A percentile compares a stretch with the other conserved stretches of the same genome.
phyloP scores from a whole-genome alignment of 2,888 invertebrate species.

The Philereme transversata region DNA sequence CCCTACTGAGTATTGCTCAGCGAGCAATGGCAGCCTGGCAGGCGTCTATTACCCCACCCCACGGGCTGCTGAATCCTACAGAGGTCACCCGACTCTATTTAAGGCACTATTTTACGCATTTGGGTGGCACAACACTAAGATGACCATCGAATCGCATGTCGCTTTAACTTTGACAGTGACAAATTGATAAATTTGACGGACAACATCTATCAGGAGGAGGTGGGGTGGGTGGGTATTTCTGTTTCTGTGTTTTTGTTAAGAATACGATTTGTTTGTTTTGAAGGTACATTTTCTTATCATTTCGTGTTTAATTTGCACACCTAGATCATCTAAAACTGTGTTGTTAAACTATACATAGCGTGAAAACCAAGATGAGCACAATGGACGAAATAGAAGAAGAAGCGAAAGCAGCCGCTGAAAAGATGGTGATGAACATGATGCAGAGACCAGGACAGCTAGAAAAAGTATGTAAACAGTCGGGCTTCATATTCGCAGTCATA shows the following conservation, averaged over 20 bases:
- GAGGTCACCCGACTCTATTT: no score
- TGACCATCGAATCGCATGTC: no score
- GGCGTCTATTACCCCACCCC: no score
- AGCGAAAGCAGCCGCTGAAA: constrained; percentile 90
- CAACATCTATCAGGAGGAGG: neutral
- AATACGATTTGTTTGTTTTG: neutral
- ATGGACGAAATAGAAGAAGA: constrained; percentile 90
- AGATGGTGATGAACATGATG: constrained; percentile 95
- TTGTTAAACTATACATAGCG: neutral
- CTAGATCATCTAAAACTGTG: neutral
- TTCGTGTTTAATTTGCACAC: neutral
- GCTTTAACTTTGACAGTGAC: no score
- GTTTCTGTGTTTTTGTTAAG: no score
- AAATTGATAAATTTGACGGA: no score
- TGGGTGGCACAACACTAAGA: no score
- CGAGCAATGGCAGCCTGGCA: no score
- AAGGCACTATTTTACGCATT: no score
- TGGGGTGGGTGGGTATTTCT: neutral
- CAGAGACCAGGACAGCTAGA: constrained; percentile 98
- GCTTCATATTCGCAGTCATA: no score
- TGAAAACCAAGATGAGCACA: constrained; percentile 56
- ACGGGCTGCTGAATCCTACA: no score
- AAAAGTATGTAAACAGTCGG: constrained; percentile 81
- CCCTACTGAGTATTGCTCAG: no score
- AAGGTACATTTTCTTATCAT: neutral